These are phyloP conservation scores for Ornithorhynchus anatinus DNA, from an alignment of 2,113 vertebrate genomes.

Conservation along the genomic window DNA sequence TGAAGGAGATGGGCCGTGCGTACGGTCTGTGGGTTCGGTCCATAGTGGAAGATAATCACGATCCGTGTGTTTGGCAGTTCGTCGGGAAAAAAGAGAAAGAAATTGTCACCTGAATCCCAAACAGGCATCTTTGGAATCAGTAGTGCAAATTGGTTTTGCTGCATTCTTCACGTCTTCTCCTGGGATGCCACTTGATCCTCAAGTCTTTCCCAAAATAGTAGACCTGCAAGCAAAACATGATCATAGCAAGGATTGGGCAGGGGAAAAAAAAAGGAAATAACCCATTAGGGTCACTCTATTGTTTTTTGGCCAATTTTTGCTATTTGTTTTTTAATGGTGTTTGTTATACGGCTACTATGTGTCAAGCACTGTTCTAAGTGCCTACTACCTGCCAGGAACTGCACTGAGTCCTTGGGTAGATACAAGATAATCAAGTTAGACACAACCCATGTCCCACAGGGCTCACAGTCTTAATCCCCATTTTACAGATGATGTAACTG, in stretches of 20 bases:
- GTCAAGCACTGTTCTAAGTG: no score
- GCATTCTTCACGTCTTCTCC: constrained; percentile 65
- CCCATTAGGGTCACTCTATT: neutral
- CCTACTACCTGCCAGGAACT: no score
- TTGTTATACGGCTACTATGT: no score
- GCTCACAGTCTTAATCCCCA: no score
- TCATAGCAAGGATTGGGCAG: neutral
- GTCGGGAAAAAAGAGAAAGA: constrained; percentile 54
- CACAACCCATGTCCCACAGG: no score
- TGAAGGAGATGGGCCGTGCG: constrained; percentile 51
- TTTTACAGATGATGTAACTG: no score
- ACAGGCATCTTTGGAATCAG: constrained; percentile 83
- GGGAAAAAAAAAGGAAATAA: neutral
- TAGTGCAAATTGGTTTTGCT: constrained; percentile 77
- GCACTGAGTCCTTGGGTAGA: no score
- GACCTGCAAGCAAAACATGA: constrained; percentile 73
- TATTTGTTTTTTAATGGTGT: no score
- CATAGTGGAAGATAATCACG: constrained; percentile 72
- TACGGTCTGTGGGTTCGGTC: constrained; percentile 9
- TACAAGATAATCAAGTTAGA: no score
- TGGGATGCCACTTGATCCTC: constrained; percentile 67
- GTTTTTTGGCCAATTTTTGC: no score
- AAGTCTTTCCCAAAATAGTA: constrained; percentile 89
- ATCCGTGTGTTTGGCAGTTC: constrained; percentile 61
- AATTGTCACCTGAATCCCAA: constrained; percentile 76